These are phyloP conservation scores for Aphrophora alni DNA, from an alignment of 2,888 invertebrate genomes.

Conservation along the genomic window DNA sequence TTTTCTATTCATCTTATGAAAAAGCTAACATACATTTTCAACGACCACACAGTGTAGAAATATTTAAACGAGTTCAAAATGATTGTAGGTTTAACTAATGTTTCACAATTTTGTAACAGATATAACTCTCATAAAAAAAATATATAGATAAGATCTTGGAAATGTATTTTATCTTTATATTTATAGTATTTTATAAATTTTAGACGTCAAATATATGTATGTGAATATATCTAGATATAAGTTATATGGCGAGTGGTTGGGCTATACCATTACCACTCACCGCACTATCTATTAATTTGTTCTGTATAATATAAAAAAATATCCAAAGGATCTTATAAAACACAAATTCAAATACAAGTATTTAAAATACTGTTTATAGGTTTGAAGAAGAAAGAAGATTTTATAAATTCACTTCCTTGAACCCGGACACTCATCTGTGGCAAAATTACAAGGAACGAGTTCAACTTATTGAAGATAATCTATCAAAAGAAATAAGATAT, in stretches of 20 bases:
- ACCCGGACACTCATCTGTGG: neutral
- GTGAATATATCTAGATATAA: neutral
- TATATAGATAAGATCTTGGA: no score
- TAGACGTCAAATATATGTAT: no score
- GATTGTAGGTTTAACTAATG: no score
- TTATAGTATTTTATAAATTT: no score
- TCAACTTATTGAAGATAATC: neutral
- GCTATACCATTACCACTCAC: neutral
- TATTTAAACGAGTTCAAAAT: no score
- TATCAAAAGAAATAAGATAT: neutral
- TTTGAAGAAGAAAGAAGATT: neutral
- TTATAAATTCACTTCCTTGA: neutral
- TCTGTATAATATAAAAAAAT: neutral
- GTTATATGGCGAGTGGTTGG: neutral
- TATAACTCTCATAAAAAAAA: no score
- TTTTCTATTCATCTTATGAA: no score
- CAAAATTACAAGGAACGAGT: neutral
- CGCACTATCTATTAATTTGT: neutral
- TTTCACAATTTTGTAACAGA: no score
- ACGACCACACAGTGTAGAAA: no score
- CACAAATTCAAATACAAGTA: neutral
- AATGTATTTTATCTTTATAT: no score
- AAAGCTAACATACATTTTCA: no score
- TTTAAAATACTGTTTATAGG: neutral
- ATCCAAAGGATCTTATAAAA: neutral